Evolutionary conservation across 2,888 invertebrate species (phyloP), one percentile per base, ranked within the genome.

Genomic region (Lottia scabra): DNA sequence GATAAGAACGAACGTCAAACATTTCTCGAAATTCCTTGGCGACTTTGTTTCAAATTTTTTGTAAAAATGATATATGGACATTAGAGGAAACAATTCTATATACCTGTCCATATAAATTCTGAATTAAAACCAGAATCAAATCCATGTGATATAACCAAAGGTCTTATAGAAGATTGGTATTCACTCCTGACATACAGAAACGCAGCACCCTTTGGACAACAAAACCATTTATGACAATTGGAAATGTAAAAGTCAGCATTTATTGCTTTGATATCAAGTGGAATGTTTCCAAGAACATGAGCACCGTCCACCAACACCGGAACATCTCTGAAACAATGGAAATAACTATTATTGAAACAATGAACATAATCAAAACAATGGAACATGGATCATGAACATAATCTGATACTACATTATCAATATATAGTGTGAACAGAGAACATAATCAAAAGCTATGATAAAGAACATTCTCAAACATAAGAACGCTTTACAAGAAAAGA

Each of bases 181-280:
- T 81, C 79, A 71, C 72, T 80, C 56, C 77, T 81, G 1, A 87
- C 87, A 78, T 87, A 88, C 77, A 88, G 74, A 66, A 89, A 83
- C 2, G 87, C 89, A 67, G 82, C 79, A 16, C 89, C 88, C 76
- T 89, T 89, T 0, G 87, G 87, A 68, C 83, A 81, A 71, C 85
- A 87, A 56, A 89, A 80, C 89, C 89, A 89, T 73, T 89, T 89
- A 78, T 89, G 89, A 38, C 82, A 83, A 79, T 89, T 89, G 10
- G 87, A 84, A 0, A 85, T 80, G 75, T 88, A 88, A 76, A 81
- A 88, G 75, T 88, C 88, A 8, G 85, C 82, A 63, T 83, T 78
- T n/a, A 87, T 78, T 26, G 77, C 56, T 6, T 43, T 62, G 26
- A 88, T 71, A 63, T 85, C 74, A 19, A 88, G 70, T 15, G 79